Base-by-base conservation (phyloP, 2,797 vertebrate genomes). In the Holocentrus rufus region DNA sequence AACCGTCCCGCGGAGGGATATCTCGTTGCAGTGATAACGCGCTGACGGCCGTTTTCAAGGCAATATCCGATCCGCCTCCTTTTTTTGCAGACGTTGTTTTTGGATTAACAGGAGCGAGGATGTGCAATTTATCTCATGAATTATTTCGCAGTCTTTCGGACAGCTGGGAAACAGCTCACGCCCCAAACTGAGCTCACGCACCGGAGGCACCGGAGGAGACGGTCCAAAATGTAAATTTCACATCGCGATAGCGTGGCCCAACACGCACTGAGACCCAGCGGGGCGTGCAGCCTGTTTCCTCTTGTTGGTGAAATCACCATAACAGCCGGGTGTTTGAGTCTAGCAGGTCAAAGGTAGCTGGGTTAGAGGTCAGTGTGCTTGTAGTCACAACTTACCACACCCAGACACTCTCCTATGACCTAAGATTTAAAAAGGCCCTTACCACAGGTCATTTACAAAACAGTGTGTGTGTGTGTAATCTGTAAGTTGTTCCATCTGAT, bases 331-430 rank as follows among this genome's bases (percentile, higher is more conserved):
- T 27, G 69, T 66, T 74, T 76, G 13, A 47, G 53, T 50, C 25
- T 7, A 53, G 54, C 10, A 39, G 49, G 74, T 50, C 65, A 72
- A 52, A 76, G 59, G 36, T 14, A 65, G 10, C 4, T 13, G 55
- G 73, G 84, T 90, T 74, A 88, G 68, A 73, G 84, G 79, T 90
- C 80, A 76, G 0, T 1, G 63, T 31, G 76, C 76, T 74, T 77
- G 23, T 74, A 69, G 66, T 87, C 69, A 71, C 71, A 30, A 31
- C 53, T 70, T 49, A 65, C 52, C 66, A 57, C 54, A 23, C 44
- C 30, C 72, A 81, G 59, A 73, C 82, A 60, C 34, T 81, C 54
- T 75, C 27, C 42, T 34, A 31, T 59, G 50, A 65, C 20, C 14
- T 64, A 66, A 86, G 27, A 59, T 59, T 77, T 73, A 1, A 82